phyloP scores from a whole-genome alignment of 2,888 invertebrate species.

The Latheticus oryzae region DNA sequence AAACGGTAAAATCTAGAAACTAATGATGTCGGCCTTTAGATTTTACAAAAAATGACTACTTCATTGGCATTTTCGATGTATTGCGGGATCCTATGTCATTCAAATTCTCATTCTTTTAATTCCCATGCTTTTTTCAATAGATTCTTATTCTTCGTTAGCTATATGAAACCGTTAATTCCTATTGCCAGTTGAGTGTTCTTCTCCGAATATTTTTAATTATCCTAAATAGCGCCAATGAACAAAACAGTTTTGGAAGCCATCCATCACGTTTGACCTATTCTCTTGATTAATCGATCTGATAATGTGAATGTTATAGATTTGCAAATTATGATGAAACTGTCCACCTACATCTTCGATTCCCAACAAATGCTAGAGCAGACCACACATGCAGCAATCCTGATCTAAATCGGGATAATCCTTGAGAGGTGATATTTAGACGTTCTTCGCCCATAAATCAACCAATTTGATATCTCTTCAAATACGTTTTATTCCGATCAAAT shows the following conservation, averaged over 20 bases:
- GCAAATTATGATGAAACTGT: conserved; percentile 37
- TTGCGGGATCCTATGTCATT: no score
- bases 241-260: conserved; percentile 15
- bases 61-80: no score
- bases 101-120: no score
- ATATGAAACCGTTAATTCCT: background rate
- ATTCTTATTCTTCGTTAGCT: no score
- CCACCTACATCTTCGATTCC: conserved; percentile 25
- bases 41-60: no score
- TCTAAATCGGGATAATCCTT: conserved; percentile 31
- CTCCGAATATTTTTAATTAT: conserved; percentile 7
- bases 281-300: conserved; percentile 32
- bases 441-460: conserved; percentile 24
- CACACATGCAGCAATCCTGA: conserved; percentile 32
- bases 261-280: conserved; percentile 29
- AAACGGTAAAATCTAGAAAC: no score
- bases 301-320: conserved; percentile 33
- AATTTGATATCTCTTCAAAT: conserved; percentile 14
- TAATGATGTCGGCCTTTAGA: no score
- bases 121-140: no score
- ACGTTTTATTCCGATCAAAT: conserved; percentile 23
- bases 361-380: conserved; percentile 25
- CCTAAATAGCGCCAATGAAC: background rate
- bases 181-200: background rate
- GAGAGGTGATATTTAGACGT: conserved; percentile 24